Percentiles rank a stretch among this genome's conserved stretches.
Evolutionary conservation across 2,888 invertebrate genomes (phyloP).

Genomic region (Pilophorus perplexus): DNA sequence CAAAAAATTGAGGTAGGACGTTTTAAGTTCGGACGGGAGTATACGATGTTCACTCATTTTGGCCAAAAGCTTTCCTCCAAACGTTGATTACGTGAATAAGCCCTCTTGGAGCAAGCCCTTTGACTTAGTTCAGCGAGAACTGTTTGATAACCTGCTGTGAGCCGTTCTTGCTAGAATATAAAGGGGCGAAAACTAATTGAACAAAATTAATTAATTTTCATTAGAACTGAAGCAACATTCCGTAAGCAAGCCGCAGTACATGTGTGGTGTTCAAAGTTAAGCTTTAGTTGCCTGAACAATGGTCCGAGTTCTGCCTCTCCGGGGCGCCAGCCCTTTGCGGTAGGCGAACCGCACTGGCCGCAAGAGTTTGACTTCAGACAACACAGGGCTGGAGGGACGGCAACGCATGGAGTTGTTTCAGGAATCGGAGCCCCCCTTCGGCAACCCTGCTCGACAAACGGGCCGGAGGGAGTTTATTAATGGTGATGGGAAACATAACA

Average conservation of each 20-base stretch:
- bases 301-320: constrained; percentile 31
- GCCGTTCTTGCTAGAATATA: too few relatives aligned
- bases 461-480: constrained; percentile 24
- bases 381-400: constrained; percentile 22
- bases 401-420: constrained; percentile 21
- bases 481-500: constrained; percentile 30
- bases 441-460: constrained; percentile 11
- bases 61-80: too few relatives aligned
- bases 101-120: too few relatives aligned
- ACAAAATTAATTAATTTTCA: constrained; percentile 29
- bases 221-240: constrained; percentile 22
- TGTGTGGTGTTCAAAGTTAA: constrained; percentile 29
- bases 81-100: too few relatives aligned
- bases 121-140: too few relatives aligned
- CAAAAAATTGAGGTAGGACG: too few relatives aligned
- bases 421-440: constrained; percentile 9
- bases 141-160: too few relatives aligned
- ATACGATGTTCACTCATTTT: too few relatives aligned
- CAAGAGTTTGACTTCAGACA: constrained; percentile 39
- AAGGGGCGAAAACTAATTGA: constrained; percentile 7
- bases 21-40: too few relatives aligned
- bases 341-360: constrained; percentile 23
- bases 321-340: constrained; percentile 19
- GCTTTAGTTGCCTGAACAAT: constrained; percentile 35
- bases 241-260: constrained; percentile 28